Percentiles rank a stretch among this genome's conserved stretches.
These are phyloP conservation scores for Fringilla coelebs DNA, from an alignment of 2,797 vertebrate genomes.

Conservation along the genomic window DNA sequence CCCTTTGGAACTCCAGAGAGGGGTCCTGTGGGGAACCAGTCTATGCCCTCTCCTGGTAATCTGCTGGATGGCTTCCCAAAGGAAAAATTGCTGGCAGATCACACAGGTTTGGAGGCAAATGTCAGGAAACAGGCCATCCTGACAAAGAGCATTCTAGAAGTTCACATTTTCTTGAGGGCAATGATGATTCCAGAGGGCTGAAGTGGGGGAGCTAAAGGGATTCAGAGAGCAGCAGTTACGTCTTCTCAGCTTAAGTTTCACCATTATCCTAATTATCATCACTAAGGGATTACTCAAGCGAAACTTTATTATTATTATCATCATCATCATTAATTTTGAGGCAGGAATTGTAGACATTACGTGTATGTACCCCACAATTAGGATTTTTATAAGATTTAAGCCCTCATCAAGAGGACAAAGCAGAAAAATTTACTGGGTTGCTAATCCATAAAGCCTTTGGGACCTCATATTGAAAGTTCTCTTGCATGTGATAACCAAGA, in stretches of 20 bases:
- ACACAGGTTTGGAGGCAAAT: neutral
- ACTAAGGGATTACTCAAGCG: neutral
- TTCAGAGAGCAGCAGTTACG: neutral
- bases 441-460: neutral
- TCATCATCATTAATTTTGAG: neutral
- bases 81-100: neutral
- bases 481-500: neutral
- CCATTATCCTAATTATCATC: neutral
- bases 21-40: neutral
- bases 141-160: neutral
- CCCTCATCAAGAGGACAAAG: neutral
- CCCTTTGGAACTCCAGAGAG: neutral
- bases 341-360: neutral
- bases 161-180: neutral
- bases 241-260: neutral
- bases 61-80: neutral
- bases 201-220: neutral
- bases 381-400: neutral
- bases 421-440: neutral
- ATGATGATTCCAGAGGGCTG: neutral
- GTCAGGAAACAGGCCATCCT: neutral
- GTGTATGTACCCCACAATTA: neutral
- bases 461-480: neutral
- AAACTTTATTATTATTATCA: neutral
- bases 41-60: neutral